phyloP scores from a whole-genome alignment of 2,797 vertebrate species.

The Anabacerthia variegaticeps region DNA sequence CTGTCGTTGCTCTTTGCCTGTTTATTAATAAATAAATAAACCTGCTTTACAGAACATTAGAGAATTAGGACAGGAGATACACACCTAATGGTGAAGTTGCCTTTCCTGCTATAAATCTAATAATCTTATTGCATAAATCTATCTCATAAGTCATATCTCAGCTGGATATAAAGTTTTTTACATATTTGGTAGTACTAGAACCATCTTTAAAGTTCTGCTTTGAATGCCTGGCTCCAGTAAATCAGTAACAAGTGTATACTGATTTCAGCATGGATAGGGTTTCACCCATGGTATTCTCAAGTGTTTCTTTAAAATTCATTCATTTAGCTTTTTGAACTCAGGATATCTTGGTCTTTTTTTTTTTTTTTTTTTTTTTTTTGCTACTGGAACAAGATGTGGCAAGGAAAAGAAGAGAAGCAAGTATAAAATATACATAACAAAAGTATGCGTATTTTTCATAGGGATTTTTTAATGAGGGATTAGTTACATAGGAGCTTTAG shows the following conservation, averaged over 20 bases:
- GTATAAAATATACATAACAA: background rate
- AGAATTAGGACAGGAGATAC: background rate
- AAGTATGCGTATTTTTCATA: background rate
- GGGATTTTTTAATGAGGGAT: constrained; percentile 9
- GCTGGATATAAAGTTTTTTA: background rate
- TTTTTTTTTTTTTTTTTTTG: background rate
- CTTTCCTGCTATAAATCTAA: background rate
- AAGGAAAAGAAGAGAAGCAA: background rate
- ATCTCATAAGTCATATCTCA: background rate
- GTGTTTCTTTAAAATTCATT: background rate
- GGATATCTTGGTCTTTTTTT: background rate
- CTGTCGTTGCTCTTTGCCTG: background rate
- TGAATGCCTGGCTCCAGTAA: background rate
- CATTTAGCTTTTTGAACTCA: background rate
- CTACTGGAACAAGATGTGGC: background rate
- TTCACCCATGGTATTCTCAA: background rate
- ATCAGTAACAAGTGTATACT: background rate
- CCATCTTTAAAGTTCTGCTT: background rate
- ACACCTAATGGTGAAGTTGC: background rate
- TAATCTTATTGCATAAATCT: background rate
- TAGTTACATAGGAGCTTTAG: constrained; percentile 10
- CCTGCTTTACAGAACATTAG: background rate
- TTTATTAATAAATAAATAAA: background rate
- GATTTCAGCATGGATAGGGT: background rate
- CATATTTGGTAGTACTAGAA: background rate